Percentiles rank a stretch among this genome's conserved stretches.
Evolutionary conservation across 35 echinoderm and acorn worm species (phyloP).

Genomic region (Patiria miniata): DNA sequence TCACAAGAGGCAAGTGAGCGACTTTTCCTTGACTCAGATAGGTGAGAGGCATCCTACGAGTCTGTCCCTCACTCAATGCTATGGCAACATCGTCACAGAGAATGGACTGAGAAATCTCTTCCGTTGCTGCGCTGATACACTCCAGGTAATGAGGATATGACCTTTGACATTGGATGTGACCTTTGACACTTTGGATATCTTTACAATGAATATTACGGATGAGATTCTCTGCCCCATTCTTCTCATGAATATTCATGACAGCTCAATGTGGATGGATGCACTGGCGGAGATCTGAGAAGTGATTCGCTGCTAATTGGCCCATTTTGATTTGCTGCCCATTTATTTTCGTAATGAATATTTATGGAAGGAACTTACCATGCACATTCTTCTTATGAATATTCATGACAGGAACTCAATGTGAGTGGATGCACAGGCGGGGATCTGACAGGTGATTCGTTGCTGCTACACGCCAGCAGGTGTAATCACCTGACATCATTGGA

Average conservation of each 20-base stretch:
- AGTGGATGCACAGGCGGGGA: slow-evolving; percentile 82
- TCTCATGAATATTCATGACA: slow-evolving; percentile 2
- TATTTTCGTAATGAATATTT: no score
- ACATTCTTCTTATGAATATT: background rate
- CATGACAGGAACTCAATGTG: slow-evolving; percentile 74
- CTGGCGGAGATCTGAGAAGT: slow-evolving; percentile 65
- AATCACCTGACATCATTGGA: slow-evolving; percentile 60
- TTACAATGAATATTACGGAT: no score
- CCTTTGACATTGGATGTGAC: no score
- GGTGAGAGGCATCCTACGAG: slow-evolving; percentile 71
- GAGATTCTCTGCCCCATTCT: no score
- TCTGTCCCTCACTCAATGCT: slow-evolving; percentile 69
- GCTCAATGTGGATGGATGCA: slow-evolving; percentile 87
- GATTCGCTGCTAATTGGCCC: slow-evolving; percentile 92
- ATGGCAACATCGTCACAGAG: slow-evolving; percentile 74
- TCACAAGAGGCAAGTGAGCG: slow-evolving; percentile 70
- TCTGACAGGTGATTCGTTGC: slow-evolving; percentile 81
- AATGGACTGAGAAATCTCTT: slow-evolving; percentile 91
- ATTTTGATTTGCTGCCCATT: no score
- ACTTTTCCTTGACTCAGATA: slow-evolving; percentile 80
- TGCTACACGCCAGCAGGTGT: slow-evolving; percentile 85
- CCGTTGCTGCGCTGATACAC: slow-evolving; percentile 66
- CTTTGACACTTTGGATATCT: no score
- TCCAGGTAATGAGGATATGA: slow-evolving; percentile 54
- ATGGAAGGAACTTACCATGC: no score